Conservation (phyloP, 1,140 invertebrate species). For the Reticulitermes speratus region DNA sequence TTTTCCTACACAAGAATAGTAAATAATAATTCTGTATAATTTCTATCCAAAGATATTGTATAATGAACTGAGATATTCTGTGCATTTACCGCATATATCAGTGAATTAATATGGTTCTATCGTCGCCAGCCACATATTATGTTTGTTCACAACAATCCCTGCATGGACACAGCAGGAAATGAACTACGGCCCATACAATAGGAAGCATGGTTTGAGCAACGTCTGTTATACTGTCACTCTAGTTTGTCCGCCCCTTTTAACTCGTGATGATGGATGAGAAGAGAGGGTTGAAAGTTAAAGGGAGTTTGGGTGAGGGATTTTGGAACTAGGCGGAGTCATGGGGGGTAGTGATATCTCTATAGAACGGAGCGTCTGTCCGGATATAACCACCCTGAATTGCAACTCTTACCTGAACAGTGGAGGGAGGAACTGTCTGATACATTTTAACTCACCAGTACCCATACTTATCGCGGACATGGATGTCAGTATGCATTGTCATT, state of each 20-base stretch:
- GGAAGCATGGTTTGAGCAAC: no score
- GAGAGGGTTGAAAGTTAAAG: background rate
- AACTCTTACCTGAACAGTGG: constrained; percentile 10
- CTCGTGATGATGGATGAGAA: background rate
- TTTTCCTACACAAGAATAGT: no score
- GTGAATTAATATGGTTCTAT: no score
- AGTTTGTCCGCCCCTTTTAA: background rate
- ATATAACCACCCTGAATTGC: constrained; percentile 11
- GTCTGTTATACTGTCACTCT: background rate
- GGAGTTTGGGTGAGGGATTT: background rate
- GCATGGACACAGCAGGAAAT: no score
- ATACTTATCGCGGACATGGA: background rate
- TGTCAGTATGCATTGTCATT: background rate
- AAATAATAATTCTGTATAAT: no score
- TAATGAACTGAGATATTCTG: no score
- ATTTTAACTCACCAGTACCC: background rate
- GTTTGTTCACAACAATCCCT: no score
- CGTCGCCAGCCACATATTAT: no score
- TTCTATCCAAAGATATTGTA: no score
- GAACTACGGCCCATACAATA: no score
- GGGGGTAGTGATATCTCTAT: background rate
- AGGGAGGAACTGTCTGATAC: background rate
- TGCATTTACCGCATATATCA: no score
- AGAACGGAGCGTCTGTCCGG: background rate
- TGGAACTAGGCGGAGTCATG: background rate